These are phyloP conservation scores for Pimpla rufipes DNA, from an alignment of 2,888 invertebrate species.

Conservation along the genomic window DNA sequence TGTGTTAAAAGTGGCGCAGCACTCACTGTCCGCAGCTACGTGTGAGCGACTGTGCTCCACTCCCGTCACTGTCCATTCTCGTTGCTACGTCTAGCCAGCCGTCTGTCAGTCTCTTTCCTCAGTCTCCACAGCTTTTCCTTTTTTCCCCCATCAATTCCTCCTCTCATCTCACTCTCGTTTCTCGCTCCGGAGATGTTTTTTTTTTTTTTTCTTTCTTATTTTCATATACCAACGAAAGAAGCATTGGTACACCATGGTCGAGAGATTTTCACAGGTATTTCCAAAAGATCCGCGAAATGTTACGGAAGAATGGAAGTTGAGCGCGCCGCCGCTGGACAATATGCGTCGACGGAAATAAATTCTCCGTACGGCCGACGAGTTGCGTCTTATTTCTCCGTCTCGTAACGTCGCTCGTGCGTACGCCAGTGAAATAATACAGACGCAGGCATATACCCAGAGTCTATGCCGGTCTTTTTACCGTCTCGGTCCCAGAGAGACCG, in stretches of 20 bases:
- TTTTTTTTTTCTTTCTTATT: conserved; percentile 35
- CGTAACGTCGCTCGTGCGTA: conserved; percentile 17
- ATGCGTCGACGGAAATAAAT: neutral
- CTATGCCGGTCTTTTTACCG: conserved; percentile 35
- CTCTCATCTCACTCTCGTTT: neutral
- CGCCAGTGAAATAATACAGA: neutral
- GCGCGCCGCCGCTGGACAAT: no score
- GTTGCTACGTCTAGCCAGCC: conserved; percentile 62
- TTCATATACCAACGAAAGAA: no score
- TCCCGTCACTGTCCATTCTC: conserved; percentile 65
- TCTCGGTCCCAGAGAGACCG: conserved; percentile 43
- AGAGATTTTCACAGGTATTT: no score
- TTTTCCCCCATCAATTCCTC: conserved; percentile 8
- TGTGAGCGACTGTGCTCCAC: conserved; percentile 77
- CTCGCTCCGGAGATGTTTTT: neutral
- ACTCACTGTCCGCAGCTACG: conserved; percentile 84
- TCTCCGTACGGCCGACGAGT: neutral
- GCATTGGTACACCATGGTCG: no score
- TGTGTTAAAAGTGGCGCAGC: conserved; percentile 83
- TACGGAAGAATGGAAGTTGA: no score
- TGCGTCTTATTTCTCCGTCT: conserved; percentile 21
- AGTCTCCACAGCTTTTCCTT: conserved; percentile 44
- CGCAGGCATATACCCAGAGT: conserved; percentile 4
- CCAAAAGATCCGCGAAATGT: no score
- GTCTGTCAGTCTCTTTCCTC: conserved; percentile 69